Base-by-base conservation (phyloP, 2,888 invertebrate genomes). In the Acronicta leporina region DNA sequence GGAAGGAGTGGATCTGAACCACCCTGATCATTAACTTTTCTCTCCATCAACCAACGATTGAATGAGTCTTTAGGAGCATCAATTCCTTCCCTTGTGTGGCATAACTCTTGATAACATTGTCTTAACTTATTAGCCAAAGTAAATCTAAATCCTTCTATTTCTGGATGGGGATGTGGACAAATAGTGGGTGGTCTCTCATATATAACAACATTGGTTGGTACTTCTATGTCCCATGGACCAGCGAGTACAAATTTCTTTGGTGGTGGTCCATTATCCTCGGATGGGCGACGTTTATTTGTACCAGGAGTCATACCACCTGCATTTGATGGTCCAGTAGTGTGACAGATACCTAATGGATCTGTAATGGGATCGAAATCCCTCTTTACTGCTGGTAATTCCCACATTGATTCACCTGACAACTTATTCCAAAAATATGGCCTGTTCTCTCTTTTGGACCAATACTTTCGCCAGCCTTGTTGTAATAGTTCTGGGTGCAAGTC, bases 361-460 rank as follows among this genome's bases (percentile, higher is more conserved):
- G 98, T 98, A 49, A 98, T 96, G 1, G 98, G 98, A 94, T 99
- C 99, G 91, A 97, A 98, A 78, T 97, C 97, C 63, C 96, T 95
- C 84, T 97, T 97, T 10, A 96, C 91, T n/a, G 96, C 95, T 13
- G 99, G 99, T 96, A 98, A 96, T 88, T 99, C 99, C 99, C 99
- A 99, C 77, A 99, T 95, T n/a, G 99, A 99, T 92, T 99, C 98
- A 54, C 98, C 98, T 0, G 98, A 98, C 25, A 97, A 92, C 92
- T 98, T 98, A 88, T 99, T 99, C 98, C 99, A 99, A 92, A 97
- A 99, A 89, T 99, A 99, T 2, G 98, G 98, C 30, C 99, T 95
- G 86, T 97, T 98, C 90, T 99, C 99, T 55, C 99, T 95, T 85
- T 98, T 98, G 16, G 99, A 99, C 99, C 99, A 99, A 89, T 98